phyloP scores from a whole-genome alignment of 2,888 invertebrate genomes.

The Cerceris rybyensis region DNA sequence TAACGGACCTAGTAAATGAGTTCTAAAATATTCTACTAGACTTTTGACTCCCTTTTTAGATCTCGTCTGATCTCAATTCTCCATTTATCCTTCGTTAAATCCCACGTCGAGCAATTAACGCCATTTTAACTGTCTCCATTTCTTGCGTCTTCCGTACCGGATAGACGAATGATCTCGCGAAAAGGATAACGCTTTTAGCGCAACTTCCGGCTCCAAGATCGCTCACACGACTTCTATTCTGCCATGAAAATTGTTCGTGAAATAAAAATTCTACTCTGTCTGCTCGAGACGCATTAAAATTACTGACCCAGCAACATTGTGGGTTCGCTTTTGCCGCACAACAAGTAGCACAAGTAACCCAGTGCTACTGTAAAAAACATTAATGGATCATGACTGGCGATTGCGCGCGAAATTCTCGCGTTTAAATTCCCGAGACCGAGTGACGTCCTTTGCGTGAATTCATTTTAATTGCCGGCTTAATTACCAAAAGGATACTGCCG shows the following conservation, averaged over 20 bases:
- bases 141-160: no score
- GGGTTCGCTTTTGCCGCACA: conserved; percentile 5
- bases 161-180: no score
- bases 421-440: not conserved
- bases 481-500: not conserved
- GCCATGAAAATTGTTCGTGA: not conserved
- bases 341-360: conserved; percentile 7
- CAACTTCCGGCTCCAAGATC: not conserved
- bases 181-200: no score
- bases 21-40: no score
- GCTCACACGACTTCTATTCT: not conserved
- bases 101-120: no score
- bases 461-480: not conserved
- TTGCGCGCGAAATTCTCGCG: not conserved
- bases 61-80: no score
- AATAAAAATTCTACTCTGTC: not conserved
- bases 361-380: conserved; percentile 31
- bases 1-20: no score
- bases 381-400: conserved; percentile 38
- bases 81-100: no score
- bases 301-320: conserved; percentile 37
- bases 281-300: conserved; percentile 33
- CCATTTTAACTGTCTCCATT: no score
- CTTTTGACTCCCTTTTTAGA: no score
- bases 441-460: not conserved